Conservation (phyloP, 2,797 vertebrate genomes). For the Paguma larvata region DNA sequence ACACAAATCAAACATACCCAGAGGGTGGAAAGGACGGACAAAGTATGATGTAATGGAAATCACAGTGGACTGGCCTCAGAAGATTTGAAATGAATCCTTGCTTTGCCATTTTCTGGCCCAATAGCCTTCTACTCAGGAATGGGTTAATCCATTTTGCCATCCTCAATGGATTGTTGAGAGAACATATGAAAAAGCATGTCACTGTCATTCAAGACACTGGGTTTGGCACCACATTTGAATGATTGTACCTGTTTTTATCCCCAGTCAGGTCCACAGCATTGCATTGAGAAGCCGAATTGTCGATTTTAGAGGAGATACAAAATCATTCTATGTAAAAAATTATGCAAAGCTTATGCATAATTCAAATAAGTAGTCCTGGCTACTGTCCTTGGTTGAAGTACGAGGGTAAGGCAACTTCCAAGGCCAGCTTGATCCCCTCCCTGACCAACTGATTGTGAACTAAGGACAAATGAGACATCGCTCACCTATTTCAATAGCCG, state of each 20-base stretch:
- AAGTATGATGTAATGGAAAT: not conserved
- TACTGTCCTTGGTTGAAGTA: not conserved
- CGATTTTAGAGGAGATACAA: constrained; percentile 6
- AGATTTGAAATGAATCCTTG: not conserved
- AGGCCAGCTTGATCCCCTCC: not conserved
- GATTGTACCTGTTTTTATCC: not conserved
- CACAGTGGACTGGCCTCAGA: not conserved
- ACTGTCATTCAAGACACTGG: not conserved
- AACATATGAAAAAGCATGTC: not conserved
- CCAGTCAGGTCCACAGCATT: not conserved
- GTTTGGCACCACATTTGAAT: not conserved
- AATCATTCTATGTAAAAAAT: not conserved
- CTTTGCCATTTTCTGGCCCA: constrained; percentile 30
- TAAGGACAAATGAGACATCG: not conserved
- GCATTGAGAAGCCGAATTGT: not conserved
- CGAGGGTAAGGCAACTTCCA: not conserved
- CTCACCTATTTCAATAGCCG: not conserved
- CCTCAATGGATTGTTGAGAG: not conserved
- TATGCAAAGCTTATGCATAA: not conserved
- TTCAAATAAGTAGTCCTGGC: not conserved
- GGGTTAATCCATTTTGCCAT: not conserved
- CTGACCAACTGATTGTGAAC: not conserved
- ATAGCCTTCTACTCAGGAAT: not conserved
- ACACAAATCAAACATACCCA: not conserved
- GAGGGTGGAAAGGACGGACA: not conserved